These are phyloP conservation scores for Arbacia lixula DNA, from an alignment of 53 echinoderm and acorn worm genomes.

Conservation along the genomic window DNA sequence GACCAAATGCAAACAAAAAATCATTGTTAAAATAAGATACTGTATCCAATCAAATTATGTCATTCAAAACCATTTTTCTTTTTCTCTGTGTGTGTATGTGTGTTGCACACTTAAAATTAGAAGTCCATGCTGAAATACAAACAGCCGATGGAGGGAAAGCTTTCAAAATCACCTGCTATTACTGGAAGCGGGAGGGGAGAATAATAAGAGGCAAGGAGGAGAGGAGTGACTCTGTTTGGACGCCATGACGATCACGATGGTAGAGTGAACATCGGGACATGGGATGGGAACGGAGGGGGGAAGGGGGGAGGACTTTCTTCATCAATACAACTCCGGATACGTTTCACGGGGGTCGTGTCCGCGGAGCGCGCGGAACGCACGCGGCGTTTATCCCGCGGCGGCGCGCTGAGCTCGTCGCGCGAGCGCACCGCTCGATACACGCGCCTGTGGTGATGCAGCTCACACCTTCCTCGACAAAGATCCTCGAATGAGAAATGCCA, in stretches of 20 bases:
- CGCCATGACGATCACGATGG: neutral
- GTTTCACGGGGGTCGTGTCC: slow-evolving; percentile 19
- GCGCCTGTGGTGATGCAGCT: slow-evolving; percentile 14
- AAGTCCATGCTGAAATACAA: no score
- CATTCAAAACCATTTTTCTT: no score
- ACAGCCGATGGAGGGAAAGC: no score
- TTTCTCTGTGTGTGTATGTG: no score
- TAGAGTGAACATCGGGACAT: neutral
- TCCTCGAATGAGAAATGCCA: neutral
- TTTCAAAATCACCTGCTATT: no score
- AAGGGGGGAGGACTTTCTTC: no score
- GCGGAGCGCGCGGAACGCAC: slow-evolving; percentile 9
- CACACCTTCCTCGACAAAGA: slow-evolving; percentile 23
- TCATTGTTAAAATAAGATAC: no score
- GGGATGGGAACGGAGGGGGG: slow-evolving; percentile 3
- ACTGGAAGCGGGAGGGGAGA: neutral
- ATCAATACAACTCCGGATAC: slow-evolving; percentile 30
- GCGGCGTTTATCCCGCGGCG: neutral
- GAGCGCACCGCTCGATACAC: neutral
- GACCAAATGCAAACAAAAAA: no score
- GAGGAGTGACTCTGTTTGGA: neutral
- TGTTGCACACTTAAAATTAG: no score
- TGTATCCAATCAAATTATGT: no score
- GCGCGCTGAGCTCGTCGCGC: neutral
- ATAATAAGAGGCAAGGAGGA: neutral